Percentiles rank a stretch among this genome's conserved stretches.
These are phyloP conservation scores for Drosophila malerkotliana DNA, from an alignment of 1,140 invertebrate species.

Conservation along the genomic window DNA sequence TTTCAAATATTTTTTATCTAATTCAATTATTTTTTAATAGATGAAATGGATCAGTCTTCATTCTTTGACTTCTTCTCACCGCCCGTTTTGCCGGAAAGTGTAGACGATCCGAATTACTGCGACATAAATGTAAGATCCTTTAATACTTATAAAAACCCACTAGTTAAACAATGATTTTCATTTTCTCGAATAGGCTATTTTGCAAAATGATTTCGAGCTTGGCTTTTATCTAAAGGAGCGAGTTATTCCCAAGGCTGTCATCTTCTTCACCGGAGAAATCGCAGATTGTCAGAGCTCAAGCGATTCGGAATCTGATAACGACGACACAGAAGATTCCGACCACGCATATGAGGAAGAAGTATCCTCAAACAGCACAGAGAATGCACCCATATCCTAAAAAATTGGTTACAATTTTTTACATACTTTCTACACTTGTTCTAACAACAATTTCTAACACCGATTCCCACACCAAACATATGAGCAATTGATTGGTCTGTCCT, in stretches of 20 bases:
- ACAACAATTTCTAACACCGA: conserved; percentile 14
- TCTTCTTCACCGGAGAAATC: conserved; percentile 93
- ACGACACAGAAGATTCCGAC: conserved; percentile 87
- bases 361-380: conserved; percentile 50
- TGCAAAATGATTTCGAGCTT: conserved; percentile 94
- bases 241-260: conserved; percentile 92
- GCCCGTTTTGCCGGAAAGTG: conserved; percentile 84
- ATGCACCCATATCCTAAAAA: conserved; percentile 18
- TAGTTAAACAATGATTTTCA: neutral
- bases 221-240: conserved; percentile 95
- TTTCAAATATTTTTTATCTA: neutral
- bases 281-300: conserved; percentile 85
- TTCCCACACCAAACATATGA: conserved; percentile 14
- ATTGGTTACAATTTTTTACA: conserved; percentile 33
- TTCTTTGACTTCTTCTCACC: conserved; percentile 98
- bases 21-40: neutral
- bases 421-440: conserved; percentile 1
- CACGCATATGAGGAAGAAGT: conserved; percentile 59
- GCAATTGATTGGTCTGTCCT: conserved; percentile 43
- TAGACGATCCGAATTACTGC: conserved; percentile 56
- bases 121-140: conserved; percentile 72
- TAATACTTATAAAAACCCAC: neutral
- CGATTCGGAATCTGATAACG: conserved; percentile 85
- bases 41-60: conserved; percentile 71
- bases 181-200: conserved; percentile 48